Base-by-base conservation (phyloP, 1,140 invertebrate species). In the Heterodera schachtii region DNA sequence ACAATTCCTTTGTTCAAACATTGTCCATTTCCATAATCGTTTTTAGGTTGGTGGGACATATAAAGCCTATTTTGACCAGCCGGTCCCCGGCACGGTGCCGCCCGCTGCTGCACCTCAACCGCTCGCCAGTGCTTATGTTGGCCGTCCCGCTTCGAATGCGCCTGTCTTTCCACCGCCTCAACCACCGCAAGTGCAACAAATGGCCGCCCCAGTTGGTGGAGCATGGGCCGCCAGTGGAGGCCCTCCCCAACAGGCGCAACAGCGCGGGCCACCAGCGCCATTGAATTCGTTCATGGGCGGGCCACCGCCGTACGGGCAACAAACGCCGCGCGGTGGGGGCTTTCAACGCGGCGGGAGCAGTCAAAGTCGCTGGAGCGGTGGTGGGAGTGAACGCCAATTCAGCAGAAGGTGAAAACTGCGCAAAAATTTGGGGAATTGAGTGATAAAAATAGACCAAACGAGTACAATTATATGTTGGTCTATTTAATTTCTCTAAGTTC, bases 231-330 rank as follows among this genome's bases (percentile, higher is more conserved):
- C 76, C 60, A 43, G 77, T 31, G 64, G 64, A 52, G 66, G 77
- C 21, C 60, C 43, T 64, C 77, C 64, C 6, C 75, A 47, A 19
- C 75, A 47, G 21, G 21, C 76, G n/a, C 76, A 78, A 71, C 69
- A 71, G 21, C 69, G 69, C 44, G 69, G 77, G 9, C 49, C 49
- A 31, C 77, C 77, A 21, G 64, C 70, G 41, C 77, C 77, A 7
- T 21, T 78, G 31, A 78, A 69, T 78, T 78, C 77, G 11, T 78
- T 78, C 47, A 47, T 78, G 47, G 77, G 77, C 47, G 77, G 77
- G 44, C 77, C 77, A 46, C 77, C 77, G 8, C 77, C 77, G 44
- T 70, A 64, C 43, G 21, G 77, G 57, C 57, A 64, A 19, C 57
- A 64, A 64, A 4, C 57, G 57, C 57, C 57, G 19, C 11, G 57